Evolutionary conservation across 1,140 invertebrate genomes (phyloP).

Genomic region (Philotrypesis tridentata): DNA sequence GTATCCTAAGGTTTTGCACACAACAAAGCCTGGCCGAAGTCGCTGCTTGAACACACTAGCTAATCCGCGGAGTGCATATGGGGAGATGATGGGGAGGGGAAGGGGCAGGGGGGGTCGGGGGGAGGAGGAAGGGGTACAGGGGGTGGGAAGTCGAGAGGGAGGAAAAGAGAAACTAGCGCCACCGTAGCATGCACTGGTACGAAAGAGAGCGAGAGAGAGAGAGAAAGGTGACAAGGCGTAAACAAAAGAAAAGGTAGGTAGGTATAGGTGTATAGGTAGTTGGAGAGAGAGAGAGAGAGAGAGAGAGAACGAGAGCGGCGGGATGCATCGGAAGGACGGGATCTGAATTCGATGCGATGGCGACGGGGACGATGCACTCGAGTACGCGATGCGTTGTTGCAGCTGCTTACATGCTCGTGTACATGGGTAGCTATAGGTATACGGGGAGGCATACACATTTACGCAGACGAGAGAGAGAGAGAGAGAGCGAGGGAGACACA

Average conservation of each 20-base stretch:
- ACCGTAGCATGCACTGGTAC: neutral
- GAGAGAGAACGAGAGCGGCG: neutral
- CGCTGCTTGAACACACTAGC: neutral
- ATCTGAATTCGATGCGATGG: neutral
- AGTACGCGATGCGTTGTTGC: slow-evolving; percentile 14
- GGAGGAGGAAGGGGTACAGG: neutral
- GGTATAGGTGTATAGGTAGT: neutral
- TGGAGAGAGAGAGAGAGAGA: neutral
- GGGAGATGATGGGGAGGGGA: neutral
- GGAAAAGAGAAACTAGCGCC: neutral
- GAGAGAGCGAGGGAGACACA: too few species aligned
- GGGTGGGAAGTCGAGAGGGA: neutral
- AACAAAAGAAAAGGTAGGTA: slow-evolving; percentile 68
- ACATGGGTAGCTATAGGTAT: slow-evolving; percentile 1
- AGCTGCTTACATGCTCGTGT: neutral
- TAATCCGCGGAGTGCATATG: neutral
- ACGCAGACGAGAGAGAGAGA: too few species aligned
- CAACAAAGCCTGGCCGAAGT: neutral
- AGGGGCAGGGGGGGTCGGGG: neutral
- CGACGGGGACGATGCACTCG: neutral
- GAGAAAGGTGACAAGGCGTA: slow-evolving; percentile 69
- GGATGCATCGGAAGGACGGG: neutral
- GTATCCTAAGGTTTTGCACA: neutral
- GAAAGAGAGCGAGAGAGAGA: slow-evolving; percentile 11
- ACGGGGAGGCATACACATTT: too few species aligned